Conservation (phyloP, 2,888 invertebrate species). For the Ecliptopera silaceata region DNA sequence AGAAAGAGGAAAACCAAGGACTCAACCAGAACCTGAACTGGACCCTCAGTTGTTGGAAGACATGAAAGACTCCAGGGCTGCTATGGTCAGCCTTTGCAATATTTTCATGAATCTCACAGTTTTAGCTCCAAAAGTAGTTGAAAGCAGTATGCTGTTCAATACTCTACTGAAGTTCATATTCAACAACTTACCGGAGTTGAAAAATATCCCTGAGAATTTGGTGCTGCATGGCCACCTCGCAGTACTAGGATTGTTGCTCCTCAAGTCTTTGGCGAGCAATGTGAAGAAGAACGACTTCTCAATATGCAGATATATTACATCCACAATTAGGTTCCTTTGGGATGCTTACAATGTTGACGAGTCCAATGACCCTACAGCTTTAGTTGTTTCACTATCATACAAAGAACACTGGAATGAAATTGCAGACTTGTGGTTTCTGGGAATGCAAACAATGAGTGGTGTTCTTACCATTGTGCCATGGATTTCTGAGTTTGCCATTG, state of each 20-base stretch:
- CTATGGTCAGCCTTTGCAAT: constrained; percentile 94
- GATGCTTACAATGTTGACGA: constrained; percentile 96
- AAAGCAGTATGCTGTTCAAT: constrained; percentile 89
- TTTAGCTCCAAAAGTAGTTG: constrained; percentile 91
- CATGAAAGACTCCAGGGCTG: constrained; percentile 92
- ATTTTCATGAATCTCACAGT: constrained; percentile 96
- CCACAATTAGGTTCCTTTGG: constrained; percentile 95
- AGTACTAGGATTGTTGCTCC: constrained; percentile 90
- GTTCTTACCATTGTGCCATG: constrained; percentile 92
- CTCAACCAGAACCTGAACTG: constrained; percentile 89
- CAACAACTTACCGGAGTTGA: constrained; percentile 92
- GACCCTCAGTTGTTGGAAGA: constrained; percentile 89
- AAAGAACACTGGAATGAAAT: constrained; percentile 95
- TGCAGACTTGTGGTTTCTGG: constrained; percentile 95
- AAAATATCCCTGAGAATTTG: constrained; percentile 91
- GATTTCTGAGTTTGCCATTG: constrained; percentile 95
- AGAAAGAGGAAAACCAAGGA: constrained; percentile 89
- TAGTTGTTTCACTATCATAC: constrained; percentile 93
- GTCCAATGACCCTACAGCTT: constrained; percentile 90
- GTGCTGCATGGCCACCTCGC: constrained; percentile 93
- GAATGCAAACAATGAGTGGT: constrained; percentile 95
- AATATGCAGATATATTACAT: constrained; percentile 94
- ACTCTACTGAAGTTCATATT: constrained; percentile 93
- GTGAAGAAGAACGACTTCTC: constrained; percentile 95
- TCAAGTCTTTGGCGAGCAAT: constrained; percentile 92